phyloP scores from a whole-genome alignment of 2,888 invertebrate genomes.

The Rhamphomyia laevipes region DNA sequence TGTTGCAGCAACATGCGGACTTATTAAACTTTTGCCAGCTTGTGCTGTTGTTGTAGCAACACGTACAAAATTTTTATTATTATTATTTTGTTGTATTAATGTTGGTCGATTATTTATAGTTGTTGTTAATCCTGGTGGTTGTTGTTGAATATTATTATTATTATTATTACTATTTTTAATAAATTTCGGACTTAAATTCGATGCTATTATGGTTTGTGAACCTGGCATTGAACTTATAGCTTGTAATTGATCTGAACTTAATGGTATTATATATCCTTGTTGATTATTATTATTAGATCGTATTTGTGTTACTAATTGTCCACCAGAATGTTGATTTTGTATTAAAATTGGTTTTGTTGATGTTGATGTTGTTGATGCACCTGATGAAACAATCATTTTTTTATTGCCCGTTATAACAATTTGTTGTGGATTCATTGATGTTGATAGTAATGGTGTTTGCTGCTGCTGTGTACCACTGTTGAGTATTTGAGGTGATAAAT shows the following conservation, averaged over 20 bases:
- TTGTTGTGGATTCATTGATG: constrained; percentile 12
- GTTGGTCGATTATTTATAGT: constrained; percentile 10
- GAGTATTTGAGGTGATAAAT: constrained; percentile 2
- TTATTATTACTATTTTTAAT: neutral
- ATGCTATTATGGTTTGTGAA: neutral
- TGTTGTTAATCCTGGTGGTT: constrained; percentile 6
- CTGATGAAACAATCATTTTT: constrained; percentile 7
- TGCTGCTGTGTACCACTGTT: neutral
- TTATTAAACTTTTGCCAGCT: constrained; percentile 17
- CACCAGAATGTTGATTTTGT: constrained; percentile 7
- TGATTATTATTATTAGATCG: constrained; percentile 4
- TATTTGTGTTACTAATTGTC: neutral
- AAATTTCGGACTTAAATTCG: neutral
- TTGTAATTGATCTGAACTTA: constrained; percentile 13
- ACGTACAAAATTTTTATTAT: constrained; percentile 10
- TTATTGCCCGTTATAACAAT: constrained; percentile 11
- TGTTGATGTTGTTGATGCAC: constrained; percentile 10
- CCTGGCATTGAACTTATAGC: constrained; percentile 2
- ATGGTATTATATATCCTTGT: constrained; percentile 25
- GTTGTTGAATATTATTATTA: no score
- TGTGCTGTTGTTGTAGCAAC: constrained; percentile 11
- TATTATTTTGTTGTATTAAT: neutral
- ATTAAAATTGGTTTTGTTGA: constrained; percentile 13
- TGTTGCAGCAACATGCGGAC: constrained; percentile 10
- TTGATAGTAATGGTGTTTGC: constrained; percentile 8